Base-by-base conservation (phyloP, 1,140 invertebrate species). In the Lysiphlebus fabarum region DNA sequence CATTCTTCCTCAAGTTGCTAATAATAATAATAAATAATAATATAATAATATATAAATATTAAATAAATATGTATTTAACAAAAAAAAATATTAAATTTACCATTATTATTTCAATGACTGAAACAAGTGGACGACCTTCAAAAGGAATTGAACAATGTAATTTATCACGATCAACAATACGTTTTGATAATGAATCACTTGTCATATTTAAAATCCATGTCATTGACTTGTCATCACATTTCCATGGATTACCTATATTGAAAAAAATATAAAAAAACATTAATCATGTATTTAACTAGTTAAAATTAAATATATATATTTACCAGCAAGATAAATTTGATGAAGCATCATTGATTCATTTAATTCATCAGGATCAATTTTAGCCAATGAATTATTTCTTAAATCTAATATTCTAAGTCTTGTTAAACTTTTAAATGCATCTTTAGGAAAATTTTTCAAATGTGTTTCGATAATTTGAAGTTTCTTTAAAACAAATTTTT, bases 161-260 rank as follows among this genome's bases (percentile, higher is more conserved):
- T 53, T 78, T 73, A 10, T 81, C 71, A 47, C 80, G 75, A 68
- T 86, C 84, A 14, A 67, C 71, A 34, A 86, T 72, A 58, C 77
- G 70, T 5, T 65, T 69, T 1, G 71, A 73, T 59, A 73, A 61
- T 9, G 73, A 77, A 47, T 53, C 64, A 53, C 63, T 65, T 6
- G 74, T 74, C 17, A 77, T 64, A 48, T 82, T 66, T 12, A 82
- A 62, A 34, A 84, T 71, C 85, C 85, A 86, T 43, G 77, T 74
- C n/a, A 82, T 73, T 37, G 49, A 37, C 57, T 80, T 77, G 14
- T 76, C 70, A 7, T 80, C 78, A 59, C 85, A 86, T 68, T 81
- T 83, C 80, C 83, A 84, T 7, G 78, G 81, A 75, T 86, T 86
- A 17, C 75, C 83, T 84, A 61, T 12, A 11, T 36, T 12, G 7